Evolutionary conservation across 1,140 invertebrate species (phyloP).

Genomic region (Drosophila simulans): DNA sequence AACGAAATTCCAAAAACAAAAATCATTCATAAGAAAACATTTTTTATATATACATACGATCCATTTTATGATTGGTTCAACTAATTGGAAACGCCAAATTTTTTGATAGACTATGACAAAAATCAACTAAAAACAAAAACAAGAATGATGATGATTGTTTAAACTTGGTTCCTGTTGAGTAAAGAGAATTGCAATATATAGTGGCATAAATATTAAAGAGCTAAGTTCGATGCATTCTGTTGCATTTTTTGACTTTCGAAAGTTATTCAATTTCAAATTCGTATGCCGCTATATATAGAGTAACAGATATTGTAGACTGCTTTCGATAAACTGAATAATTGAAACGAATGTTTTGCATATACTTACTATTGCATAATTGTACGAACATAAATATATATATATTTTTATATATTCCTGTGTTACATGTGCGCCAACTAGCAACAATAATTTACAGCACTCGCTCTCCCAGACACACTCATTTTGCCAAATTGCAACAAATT

Average conservation of each 20-base stretch:
- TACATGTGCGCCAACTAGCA: constrained; percentile 35
- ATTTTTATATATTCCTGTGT: constrained; percentile 57
- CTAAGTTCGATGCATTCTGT: not conserved
- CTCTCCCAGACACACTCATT: constrained; percentile 21
- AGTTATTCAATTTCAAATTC: constrained; percentile 5
- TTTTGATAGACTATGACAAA: constrained; percentile 58
- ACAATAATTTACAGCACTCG: constrained; percentile 45
- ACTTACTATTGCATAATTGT: constrained; percentile 32
- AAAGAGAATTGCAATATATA: constrained; percentile 58
- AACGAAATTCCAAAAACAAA: constrained; percentile 36
- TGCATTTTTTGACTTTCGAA: constrained; percentile 2
- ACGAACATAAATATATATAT: constrained; percentile 31
- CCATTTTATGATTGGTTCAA: constrained; percentile 44
- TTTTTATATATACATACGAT: constrained; percentile 29
- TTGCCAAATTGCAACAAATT: constrained; percentile 37
- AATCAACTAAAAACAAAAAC: not conserved
- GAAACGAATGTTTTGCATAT: constrained; percentile 46
- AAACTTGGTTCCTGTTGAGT: constrained; percentile 71
- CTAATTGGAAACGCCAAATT: constrained; percentile 70
- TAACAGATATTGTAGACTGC: constrained; percentile 61
- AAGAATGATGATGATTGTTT: constrained; percentile 41
- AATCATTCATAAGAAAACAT: constrained; percentile 17
- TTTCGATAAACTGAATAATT: constrained; percentile 45
- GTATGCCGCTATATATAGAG: constrained; percentile 34
- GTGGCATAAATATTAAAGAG: constrained; percentile 15